Evolutionary conservation across 1,140 invertebrate species (phyloP), one percentile per base, ranked within the genome.

Genomic region (Riptortus pedestris): DNA sequence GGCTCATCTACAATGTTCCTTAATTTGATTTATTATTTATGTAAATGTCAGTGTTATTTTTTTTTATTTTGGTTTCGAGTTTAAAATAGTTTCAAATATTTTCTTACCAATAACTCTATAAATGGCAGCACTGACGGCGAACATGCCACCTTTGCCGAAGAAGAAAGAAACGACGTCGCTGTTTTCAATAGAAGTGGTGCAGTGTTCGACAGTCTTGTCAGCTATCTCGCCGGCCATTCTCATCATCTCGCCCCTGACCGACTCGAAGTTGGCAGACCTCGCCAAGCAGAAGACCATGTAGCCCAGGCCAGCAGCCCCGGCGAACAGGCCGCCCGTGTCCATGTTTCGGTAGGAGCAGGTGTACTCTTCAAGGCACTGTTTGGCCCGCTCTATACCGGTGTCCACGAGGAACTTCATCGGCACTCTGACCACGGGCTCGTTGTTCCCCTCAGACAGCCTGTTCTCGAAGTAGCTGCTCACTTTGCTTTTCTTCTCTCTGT

Each of bases 201-300:
- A 27, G 24, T 55, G 26, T n/a, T 55, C 33, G 2, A 47, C 61
- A n/a, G 77, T 75, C 0, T 77, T 75, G 33, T 73, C 67, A 18
- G 81, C 64, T 67, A 81, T 80, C 45, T 77, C 74, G 2, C 76
- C 18, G n/a, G 72, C 76, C 68, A 76, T 76, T 24, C 73, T 68
- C n/a, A 75, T 29, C 65, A 76, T 77, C 9, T 67, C 45, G 5
- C 66, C 65, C 64, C 73, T 75, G n/a, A 75, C 72, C 22, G 73
- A 70, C 1, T 69, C 70, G 18, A 81, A 72, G 18, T 73, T 22
- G 1, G 75, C 70, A 61, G 77, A 77, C 71, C 77, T 77, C 48
- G 74, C 76, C 20, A 81, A 71, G 69, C 77, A 73, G 68, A 80
- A 80, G 66, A 78, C 80, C 78, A 80, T 80, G 67, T 75, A 82